A percentile compares a stretch with the other conserved stretches of the same genome.
phyloP scores from a whole-genome alignment of 2,113 vertebrate genomes.

The Gadus chalcogrammus region DNA sequence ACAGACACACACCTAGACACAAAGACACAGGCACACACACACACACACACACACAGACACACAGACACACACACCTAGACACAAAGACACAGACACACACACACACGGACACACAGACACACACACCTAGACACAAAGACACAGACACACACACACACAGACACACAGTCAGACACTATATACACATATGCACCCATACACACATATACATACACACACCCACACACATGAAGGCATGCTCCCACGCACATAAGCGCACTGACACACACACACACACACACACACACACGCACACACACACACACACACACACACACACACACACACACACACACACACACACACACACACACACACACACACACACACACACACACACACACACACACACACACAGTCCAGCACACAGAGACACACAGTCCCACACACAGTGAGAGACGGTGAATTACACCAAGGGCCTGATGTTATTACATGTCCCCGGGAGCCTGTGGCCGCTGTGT shows the following conservation, averaged over 20 bases:
- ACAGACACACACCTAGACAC: no score
- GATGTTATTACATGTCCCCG: constrained; percentile 66
- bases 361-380: constrained; percentile 18
- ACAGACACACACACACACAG: no score
- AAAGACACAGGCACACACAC: no score
- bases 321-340: constrained; percentile 21
- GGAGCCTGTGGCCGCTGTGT: constrained; percentile 55
- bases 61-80: no score
- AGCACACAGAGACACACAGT: constrained; percentile 53
- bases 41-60: no score
- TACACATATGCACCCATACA: no score
- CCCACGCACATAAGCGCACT: no score
- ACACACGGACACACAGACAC: no score
- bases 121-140: no score
- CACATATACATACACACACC: no score
- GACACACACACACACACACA: constrained; percentile 3
- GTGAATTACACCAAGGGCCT: constrained; percentile 68
- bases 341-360: constrained; percentile 51
- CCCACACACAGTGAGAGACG: constrained; percentile 40
- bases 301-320: constrained; percentile 20
- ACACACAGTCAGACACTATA: constrained; percentile 29
- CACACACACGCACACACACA: constrained; percentile 48
- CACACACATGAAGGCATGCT: no score
- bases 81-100: no score
- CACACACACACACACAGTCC: constrained; percentile 47